Conservation (phyloP, 2,797 vertebrate genomes). For the Synaphobranchus kaupii region DNA sequence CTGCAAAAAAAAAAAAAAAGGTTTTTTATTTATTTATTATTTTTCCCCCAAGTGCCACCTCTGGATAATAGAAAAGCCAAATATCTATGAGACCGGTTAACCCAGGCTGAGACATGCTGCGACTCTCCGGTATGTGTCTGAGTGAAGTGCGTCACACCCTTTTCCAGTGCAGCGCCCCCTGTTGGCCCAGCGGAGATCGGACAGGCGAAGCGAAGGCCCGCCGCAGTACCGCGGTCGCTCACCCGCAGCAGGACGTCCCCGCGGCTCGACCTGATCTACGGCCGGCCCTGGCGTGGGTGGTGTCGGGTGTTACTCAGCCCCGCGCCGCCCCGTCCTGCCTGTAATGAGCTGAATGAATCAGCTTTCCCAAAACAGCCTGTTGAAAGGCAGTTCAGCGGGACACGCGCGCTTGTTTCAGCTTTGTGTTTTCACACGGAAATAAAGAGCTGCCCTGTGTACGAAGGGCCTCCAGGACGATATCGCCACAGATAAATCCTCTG, state of each 20-base stretch:
- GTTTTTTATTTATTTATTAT: no score
- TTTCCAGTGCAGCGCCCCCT: not conserved
- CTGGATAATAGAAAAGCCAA: no score
- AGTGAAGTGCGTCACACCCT: not conserved
- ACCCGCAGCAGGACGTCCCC: not conserved
- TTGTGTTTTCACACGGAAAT: constrained; percentile 12
- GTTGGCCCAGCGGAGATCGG: no score
- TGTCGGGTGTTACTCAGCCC: constrained; percentile 15
- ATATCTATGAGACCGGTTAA: no score
- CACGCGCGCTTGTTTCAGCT: not conserved
- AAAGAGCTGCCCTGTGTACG: constrained; percentile 9
- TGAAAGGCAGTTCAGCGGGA: not conserved
- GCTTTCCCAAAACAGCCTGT: not conserved
- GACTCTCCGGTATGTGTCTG: not conserved
- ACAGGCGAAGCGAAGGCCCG: not conserved
- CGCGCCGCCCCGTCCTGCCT: constrained; percentile 8
- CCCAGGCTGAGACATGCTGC: no score
- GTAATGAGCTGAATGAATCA: constrained; percentile 39
- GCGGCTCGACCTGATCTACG: constrained; percentile 20
- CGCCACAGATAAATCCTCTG: constrained; percentile 29
- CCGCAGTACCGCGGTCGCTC: constrained; percentile 16
- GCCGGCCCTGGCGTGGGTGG: not conserved
- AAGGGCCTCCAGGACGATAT: constrained; percentile 18
- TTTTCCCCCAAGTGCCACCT: no score
- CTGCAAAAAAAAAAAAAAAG: no score